These are phyloP conservation scores for Thaumetopoea pityocampa DNA, from an alignment of 1,140 invertebrate species.

Conservation along the genomic window DNA sequence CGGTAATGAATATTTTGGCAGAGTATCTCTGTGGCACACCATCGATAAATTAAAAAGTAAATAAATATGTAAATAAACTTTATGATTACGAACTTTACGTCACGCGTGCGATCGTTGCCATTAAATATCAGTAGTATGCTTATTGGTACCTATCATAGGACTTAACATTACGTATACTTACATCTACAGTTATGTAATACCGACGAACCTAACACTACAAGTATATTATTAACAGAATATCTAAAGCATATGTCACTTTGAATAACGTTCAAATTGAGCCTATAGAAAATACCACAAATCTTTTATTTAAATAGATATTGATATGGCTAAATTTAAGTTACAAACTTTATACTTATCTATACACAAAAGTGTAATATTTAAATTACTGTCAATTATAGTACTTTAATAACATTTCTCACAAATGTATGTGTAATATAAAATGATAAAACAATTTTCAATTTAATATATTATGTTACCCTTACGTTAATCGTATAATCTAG, in stretches of 20 bases:
- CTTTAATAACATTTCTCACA: slow-evolving; percentile 73
- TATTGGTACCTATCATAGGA: slow-evolving; percentile 60
- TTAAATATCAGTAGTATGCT: slow-evolving; percentile 69
- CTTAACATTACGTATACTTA: slow-evolving; percentile 61
- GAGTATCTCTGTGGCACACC: slow-evolving; percentile 76
- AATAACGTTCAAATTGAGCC: slow-evolving; percentile 76
- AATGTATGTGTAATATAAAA: slow-evolving; percentile 77
- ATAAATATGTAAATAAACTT: slow-evolving; percentile 75
- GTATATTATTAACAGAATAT: slow-evolving; percentile 76
- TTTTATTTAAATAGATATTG: slow-evolving; percentile 76
- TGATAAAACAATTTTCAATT: slow-evolving; percentile 78
- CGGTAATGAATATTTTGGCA: slow-evolving; percentile 76
- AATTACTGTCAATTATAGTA: slow-evolving; percentile 74
- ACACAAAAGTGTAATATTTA: slow-evolving; percentile 76
- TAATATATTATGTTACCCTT: slow-evolving; percentile 77
- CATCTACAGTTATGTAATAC: slow-evolving; percentile 67
- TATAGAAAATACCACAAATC: slow-evolving; percentile 76
- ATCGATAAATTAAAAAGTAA: slow-evolving; percentile 74
- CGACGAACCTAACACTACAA: slow-evolving; percentile 67
- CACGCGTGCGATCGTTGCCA: slow-evolving; percentile 70
- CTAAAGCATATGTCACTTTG: slow-evolving; percentile 76
- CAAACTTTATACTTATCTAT: slow-evolving; percentile 74
- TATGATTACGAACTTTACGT: slow-evolving; percentile 65
- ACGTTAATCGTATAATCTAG: slow-evolving; percentile 77
- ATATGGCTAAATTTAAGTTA: slow-evolving; percentile 78